These are phyloP conservation scores for Aphidoletes aphidimyza DNA, from an alignment of 2,888 invertebrate species.

Conservation along the genomic window DNA sequence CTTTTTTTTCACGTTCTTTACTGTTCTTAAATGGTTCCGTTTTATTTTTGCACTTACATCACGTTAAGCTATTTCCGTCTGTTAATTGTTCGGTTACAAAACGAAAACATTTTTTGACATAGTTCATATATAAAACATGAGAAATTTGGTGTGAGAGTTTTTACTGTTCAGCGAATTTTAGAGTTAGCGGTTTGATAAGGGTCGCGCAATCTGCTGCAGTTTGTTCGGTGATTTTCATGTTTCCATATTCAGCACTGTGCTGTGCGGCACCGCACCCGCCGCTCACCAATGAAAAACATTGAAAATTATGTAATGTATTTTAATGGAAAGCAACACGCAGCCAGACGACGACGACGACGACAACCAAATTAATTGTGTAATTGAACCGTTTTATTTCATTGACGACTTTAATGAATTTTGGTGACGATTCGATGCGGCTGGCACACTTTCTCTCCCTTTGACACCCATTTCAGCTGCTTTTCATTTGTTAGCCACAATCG, in stretches of 20 bases:
- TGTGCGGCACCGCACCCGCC: neutral
- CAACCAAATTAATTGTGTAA: constrained; percentile 46
- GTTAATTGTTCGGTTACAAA: constrained; percentile 51
- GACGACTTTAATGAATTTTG: constrained; percentile 46
- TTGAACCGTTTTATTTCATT: constrained; percentile 49
- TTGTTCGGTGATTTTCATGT: neutral
- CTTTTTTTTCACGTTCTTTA: neutral
- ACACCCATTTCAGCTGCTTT: neutral
- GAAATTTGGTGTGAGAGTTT: neutral
- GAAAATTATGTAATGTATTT: constrained; percentile 51
- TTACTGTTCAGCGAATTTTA: neutral
- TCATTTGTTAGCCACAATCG: neutral
- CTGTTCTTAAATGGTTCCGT: constrained; percentile 36
- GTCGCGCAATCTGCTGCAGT: constrained; percentile 11
- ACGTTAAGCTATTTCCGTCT: constrained; percentile 43
- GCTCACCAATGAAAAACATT: neutral
- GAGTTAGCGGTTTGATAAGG: neutral
- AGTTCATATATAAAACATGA: constrained; percentile 17
- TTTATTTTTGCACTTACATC: neutral
- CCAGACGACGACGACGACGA: neutral
- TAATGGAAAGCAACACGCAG: constrained; percentile 49
- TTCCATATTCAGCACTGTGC: neutral
- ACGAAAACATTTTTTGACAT: constrained; percentile 33
- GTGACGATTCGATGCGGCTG: constrained; percentile 35
- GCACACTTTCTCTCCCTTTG: neutral